Percentiles rank a stretch among this genome's conserved stretches.
These are phyloP conservation scores for Antennarius striatus DNA, from an alignment of 2,113 vertebrate genomes.

Conservation along the genomic window DNA sequence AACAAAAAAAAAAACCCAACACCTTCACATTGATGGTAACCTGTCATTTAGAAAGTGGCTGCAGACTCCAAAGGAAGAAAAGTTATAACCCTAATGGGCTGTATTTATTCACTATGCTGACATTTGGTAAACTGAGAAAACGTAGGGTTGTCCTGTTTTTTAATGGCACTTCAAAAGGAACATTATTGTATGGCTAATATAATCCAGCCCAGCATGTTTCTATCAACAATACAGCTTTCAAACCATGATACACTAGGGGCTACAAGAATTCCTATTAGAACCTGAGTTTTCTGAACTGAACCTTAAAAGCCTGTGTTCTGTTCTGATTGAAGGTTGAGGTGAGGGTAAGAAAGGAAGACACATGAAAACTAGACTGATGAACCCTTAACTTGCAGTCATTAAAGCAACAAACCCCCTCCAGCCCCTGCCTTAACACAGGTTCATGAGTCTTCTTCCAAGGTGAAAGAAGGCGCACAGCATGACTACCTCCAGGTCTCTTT, in stretches of 20 bases:
- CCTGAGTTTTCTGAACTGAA: slow-evolving; percentile 15
- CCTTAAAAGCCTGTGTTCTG: slow-evolving; percentile 28
- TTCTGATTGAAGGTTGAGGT: slow-evolving; percentile 18
- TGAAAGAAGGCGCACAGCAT: slow-evolving; percentile 25
- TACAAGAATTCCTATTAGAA: slow-evolving; percentile 15
- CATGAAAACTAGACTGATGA: slow-evolving; percentile 48
- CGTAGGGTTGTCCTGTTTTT: slow-evolving; percentile 11
- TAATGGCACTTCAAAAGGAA: slow-evolving; percentile 40
- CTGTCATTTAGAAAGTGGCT: not conserved
- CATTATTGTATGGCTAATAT: slow-evolving; percentile 7
- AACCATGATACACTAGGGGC: slow-evolving; percentile 13
- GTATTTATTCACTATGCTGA: slow-evolving; percentile 2
- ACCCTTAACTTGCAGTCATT: slow-evolving; percentile 19
- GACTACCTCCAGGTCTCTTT: slow-evolving; percentile 20
- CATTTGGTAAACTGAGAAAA: slow-evolving; percentile 1
- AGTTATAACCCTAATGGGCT: not conserved
- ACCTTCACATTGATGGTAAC: not conserved
- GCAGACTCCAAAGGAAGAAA: not conserved
- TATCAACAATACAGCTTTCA: not conserved
- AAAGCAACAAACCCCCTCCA: not conserved
- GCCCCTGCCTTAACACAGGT: not conserved
- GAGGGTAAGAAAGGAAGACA: slow-evolving; percentile 17
- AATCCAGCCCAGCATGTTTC: not conserved
- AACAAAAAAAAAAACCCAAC: not conserved
- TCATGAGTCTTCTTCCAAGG: slow-evolving; percentile 33